Conservation (phyloP, 2,113 vertebrate species). For the Syngnathus floridae region DNA sequence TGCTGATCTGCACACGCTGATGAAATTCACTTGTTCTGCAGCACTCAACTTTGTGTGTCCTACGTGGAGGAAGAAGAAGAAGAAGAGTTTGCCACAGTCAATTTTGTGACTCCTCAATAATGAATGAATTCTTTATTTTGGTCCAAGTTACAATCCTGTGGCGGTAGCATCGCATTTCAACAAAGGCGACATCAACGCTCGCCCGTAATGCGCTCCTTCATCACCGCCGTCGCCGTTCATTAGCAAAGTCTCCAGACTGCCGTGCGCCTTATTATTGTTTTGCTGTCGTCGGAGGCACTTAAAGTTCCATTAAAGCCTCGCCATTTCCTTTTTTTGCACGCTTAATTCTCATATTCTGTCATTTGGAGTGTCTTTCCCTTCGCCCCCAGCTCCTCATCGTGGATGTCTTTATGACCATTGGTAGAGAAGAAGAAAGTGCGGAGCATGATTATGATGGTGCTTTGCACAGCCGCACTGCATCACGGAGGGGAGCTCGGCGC, state of each 20-base stretch:
- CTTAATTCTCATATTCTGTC: slow-evolving; percentile 23
- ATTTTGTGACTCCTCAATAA: not conserved
- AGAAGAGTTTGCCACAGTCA: not conserved
- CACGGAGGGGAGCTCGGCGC: not conserved
- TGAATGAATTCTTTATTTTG: not conserved
- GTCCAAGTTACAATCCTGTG: not conserved
- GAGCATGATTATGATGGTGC: not conserved
- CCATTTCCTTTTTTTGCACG: slow-evolving; percentile 43
- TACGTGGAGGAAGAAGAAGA: no score
- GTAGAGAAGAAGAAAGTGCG: slow-evolving; percentile 7
- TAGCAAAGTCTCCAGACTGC: slow-evolving; percentile 54
- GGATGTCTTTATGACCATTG: slow-evolving; percentile 25
- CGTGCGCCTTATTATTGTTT: slow-evolving; percentile 44
- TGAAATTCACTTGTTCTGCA: not conserved
- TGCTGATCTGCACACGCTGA: not conserved
- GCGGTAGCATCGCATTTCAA: not conserved
- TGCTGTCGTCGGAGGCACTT: slow-evolving; percentile 53
- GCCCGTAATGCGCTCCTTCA: slow-evolving; percentile 42
- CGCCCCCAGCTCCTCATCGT: not conserved
- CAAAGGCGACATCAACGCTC: not conserved
- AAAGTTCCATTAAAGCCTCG: slow-evolving; percentile 51
- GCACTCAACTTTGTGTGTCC: not conserved
- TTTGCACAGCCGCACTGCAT: not conserved
- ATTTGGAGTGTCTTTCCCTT: slow-evolving; percentile 19
- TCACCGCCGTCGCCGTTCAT: slow-evolving; percentile 45